Evolutionary conservation across 2,888 invertebrate species (phyloP).

Genomic region (Chironomus tentans): DNA sequence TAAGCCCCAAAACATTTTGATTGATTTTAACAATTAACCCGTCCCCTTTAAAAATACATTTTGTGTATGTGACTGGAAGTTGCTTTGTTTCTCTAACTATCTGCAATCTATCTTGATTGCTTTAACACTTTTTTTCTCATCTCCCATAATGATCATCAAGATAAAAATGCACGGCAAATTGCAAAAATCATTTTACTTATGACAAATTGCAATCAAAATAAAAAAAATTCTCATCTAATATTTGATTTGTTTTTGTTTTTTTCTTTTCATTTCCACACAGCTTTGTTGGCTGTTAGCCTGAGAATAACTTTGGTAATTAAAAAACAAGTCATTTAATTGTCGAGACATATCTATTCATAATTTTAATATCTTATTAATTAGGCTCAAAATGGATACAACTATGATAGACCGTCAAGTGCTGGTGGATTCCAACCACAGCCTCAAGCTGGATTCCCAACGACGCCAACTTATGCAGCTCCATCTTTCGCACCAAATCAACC

Average conservation of each 20-base stretch:
- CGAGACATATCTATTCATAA: background rate
- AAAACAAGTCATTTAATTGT: background rate
- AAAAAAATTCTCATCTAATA: background rate
- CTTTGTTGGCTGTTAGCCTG: conserved; percentile 16
- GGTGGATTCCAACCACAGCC: conserved; percentile 29
- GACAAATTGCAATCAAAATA: background rate
- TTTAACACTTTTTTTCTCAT: too few relatives aligned
- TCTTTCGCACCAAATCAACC: conserved; percentile 35
- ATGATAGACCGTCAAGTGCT: conserved; percentile 49
- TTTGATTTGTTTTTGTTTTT: background rate
- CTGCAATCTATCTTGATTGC: too few relatives aligned
- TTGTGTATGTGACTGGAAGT: too few relatives aligned
- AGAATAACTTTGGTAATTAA: conserved; percentile 9
- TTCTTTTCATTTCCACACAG: background rate
- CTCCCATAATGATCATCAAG: background rate
- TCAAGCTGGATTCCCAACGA: conserved; percentile 31
- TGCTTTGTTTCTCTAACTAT: too few relatives aligned
- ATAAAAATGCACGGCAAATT: background rate
- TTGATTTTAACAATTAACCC: too few relatives aligned
- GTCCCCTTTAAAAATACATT: too few relatives aligned
- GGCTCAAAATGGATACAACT: conserved; percentile 67
- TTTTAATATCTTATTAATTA: conserved; percentile 33
- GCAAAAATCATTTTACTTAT: background rate
- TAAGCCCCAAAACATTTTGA: too few relatives aligned
- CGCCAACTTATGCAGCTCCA: conserved; percentile 30